Evolutionary conservation across 1,140 invertebrate species (phyloP).

Genomic region (Ips typographus): DNA sequence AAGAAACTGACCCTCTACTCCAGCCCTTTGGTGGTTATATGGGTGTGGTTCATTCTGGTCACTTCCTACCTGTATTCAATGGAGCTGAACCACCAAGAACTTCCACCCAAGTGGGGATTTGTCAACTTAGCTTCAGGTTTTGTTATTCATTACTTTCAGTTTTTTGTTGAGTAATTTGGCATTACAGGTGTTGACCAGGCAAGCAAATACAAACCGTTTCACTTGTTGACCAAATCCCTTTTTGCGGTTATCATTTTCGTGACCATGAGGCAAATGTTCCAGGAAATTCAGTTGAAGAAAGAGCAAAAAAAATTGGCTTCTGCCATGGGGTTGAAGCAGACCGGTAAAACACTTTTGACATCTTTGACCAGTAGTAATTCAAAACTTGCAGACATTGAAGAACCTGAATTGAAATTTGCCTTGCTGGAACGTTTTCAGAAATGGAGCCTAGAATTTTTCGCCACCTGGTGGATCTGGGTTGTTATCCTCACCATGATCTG

Average conservation of each 20-base stretch:
- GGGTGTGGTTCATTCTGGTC: conserved; percentile 13
- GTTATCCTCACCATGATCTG: conserved; percentile 18
- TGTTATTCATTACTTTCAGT: no score
- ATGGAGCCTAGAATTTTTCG: conserved; percentile 5
- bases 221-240: conserved; percentile 14
- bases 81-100: conserved; percentile 13
- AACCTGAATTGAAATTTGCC: neutral
- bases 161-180: neutral
- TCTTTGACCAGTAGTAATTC: neutral
- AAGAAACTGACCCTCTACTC: conserved; percentile 16
- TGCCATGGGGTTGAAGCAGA: no score
- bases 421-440: conserved; percentile 1
- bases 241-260: conserved; percentile 22
- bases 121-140: conserved; percentile 6
- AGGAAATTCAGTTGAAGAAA: conserved; percentile 5
- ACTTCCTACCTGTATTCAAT: conserved; percentile 19
- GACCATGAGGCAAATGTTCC: conserved; percentile 19
- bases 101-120: neutral
- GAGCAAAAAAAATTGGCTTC: neutral
- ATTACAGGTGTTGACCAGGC: neutral
- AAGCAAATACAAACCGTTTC: conserved; percentile 9
- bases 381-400: neutral
- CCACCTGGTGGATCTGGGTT: conserved; percentile 25
- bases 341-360: neutral
- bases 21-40: conserved; percentile 27